phyloP scores from a whole-genome alignment of 2,888 invertebrate genomes.

The Archips xylosteana region DNA sequence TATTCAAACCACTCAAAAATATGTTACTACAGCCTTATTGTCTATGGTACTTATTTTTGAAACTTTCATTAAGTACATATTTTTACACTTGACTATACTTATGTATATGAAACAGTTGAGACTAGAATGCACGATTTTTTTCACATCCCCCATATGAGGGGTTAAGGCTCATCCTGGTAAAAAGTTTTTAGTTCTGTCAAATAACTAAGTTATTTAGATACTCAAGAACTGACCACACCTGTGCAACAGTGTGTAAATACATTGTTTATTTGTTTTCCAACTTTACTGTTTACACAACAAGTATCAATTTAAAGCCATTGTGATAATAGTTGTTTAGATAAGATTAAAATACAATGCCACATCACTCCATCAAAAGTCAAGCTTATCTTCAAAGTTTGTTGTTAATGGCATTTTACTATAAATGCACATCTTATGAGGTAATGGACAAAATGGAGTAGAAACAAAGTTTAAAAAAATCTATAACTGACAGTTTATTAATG shows the following conservation, averaged over 20 bases:
- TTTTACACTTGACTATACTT: too few species aligned
- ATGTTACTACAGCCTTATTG: too few species aligned
- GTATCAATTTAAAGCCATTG: not conserved
- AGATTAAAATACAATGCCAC: constrained; percentile 18
- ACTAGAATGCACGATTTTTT: too few species aligned
- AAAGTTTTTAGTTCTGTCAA: too few species aligned
- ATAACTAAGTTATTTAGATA: too few species aligned
- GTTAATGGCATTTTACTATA: not conserved
- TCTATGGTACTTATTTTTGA: too few species aligned
- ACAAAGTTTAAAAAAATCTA: not conserved
- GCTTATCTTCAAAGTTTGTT: not conserved
- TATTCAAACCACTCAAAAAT: too few species aligned
- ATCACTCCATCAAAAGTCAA: constrained; percentile 8
- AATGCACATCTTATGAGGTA: not conserved
- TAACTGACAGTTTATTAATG: constrained; percentile 7
- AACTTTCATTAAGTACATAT: too few species aligned
- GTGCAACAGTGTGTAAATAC: not conserved
- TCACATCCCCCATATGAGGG: too few species aligned
- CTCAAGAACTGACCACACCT: too few species aligned
- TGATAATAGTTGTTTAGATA: constrained; percentile 19
- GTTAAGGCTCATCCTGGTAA: too few species aligned
- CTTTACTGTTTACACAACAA: not conserved
- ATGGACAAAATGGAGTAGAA: not conserved
- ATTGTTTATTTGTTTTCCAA: not conserved
- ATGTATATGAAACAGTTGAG: too few species aligned